Base-by-base conservation (phyloP, 1,140 invertebrate species). In the Plectus sambesii region DNA sequence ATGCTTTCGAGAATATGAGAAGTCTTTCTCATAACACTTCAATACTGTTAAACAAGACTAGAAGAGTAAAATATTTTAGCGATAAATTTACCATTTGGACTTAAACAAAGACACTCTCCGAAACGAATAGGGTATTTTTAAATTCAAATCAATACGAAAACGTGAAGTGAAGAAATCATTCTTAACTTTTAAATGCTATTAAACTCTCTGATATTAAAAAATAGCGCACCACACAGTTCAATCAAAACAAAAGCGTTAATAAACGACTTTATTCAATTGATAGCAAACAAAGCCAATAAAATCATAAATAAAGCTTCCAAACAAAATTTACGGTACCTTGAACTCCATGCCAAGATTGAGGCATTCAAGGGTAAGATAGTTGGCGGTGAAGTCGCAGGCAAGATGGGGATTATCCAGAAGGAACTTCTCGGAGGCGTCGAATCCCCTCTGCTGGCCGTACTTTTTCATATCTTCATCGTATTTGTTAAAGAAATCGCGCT, bases 311-410 rank as follows among this genome's bases (percentile, higher is more conserved):
- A 15, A 20, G 19, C 17, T 47, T 25, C 0, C 17, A 48, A 42
- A 55, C 3, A 48, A 57, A 40, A 15, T 25, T 30, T 17, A 25
- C 48, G 58, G 73, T 72, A 88, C 86, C 68, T 85, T 39, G 17
- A 53, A 85, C 74, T 97, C 90, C 78, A 99, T 90, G 77, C 93
- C 87, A 38, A 97, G 77, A 70, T 97, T 93, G 50, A 99, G 88
- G 68, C 92, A 97, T 88, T 92, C 97, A 56, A 98, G 84, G 2
- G 96, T 90, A 23, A 99, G 76, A 72, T 92, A 97, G 17, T 97
- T 98, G 0, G 89, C 88, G 0, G 93, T 94, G 66, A 97, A 87
- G 66, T 99, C 94, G 71, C 86, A 92, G 1, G 85, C 85, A 26
- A 99, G 73, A 24, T 84, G 70, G 2, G 76, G 74, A 68, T 92